Percentiles rank a stretch among this genome's conserved stretches.
Conservation (phyloP, 2,113 vertebrate species). For the Crypturellus undulatus region DNA sequence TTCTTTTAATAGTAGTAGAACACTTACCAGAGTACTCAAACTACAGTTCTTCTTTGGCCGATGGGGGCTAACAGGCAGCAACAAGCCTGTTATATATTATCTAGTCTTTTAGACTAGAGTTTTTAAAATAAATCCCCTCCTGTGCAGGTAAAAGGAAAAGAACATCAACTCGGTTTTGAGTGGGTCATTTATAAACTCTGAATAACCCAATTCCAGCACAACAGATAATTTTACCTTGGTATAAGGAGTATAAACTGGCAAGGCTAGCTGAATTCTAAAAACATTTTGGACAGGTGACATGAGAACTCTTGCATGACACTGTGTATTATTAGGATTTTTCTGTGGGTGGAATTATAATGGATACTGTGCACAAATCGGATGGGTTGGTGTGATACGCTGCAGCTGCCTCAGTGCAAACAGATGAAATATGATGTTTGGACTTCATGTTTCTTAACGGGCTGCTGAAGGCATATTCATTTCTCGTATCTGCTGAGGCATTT, state of each 20-base stretch:
- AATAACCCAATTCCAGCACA: too few species aligned
- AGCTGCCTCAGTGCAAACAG: background rate
- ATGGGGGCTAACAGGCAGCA: background rate
- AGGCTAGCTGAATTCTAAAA: background rate
- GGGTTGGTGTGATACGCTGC: background rate
- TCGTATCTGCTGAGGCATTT: slow-evolving; percentile 12
- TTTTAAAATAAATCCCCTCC: background rate
- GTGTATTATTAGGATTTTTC: background rate
- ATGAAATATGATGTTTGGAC: background rate
- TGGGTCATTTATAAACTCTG: background rate
- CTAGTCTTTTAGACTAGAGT: background rate
- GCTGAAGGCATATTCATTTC: slow-evolving; percentile 29
- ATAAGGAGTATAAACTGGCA: background rate
- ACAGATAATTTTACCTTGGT: background rate
- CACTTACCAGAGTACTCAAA: background rate
- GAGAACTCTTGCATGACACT: background rate
- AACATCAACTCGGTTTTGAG: background rate
- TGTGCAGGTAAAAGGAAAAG: background rate
- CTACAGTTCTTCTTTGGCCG: background rate
- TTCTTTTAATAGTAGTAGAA: background rate
- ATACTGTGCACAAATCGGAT: background rate
- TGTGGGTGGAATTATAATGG: background rate
- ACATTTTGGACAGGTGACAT: background rate
- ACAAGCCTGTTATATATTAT: slow-evolving; percentile 3
- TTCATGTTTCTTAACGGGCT: slow-evolving; percentile 3